A percentile compares a stretch with the other conserved stretches of the same genome.
phyloP scores from a whole-genome alignment of 1,140 invertebrate species.

The Drosophila saltans region DNA sequence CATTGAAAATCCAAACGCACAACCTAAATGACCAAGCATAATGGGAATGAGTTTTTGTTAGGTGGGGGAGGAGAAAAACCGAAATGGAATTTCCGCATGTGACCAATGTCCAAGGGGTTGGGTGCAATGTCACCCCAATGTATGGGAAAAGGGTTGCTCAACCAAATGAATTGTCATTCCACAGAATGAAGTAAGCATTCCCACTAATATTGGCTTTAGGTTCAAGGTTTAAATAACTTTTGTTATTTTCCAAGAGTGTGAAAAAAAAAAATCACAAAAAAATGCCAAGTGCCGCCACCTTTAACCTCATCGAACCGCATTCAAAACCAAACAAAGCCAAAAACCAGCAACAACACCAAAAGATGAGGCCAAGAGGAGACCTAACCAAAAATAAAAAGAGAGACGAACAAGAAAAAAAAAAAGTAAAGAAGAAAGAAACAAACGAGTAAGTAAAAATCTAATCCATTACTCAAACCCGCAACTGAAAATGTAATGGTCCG shows the following conservation, averaged over 20 bases:
- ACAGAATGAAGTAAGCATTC: background rate
- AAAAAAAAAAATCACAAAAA: background rate
- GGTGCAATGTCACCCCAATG: too few relatives aligned
- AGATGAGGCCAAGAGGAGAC: too few relatives aligned
- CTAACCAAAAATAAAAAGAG: background rate
- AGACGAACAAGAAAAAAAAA: background rate
- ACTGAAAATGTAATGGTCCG: constrained; percentile 62
- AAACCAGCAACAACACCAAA: too few relatives aligned
- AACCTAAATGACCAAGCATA: constrained; percentile 1
- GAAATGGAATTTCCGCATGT: background rate
- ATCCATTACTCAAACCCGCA: constrained; percentile 78
- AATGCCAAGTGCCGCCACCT: constrained; percentile 8
- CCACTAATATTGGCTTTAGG: background rate
- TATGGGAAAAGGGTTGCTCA: background rate
- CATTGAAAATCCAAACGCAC: background rate
- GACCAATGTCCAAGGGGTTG: too few relatives aligned
- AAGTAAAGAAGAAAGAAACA: background rate
- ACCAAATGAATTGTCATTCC: background rate
- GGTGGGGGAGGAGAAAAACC: too few relatives aligned
- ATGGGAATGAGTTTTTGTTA: background rate
- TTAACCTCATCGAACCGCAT: constrained; percentile 19
- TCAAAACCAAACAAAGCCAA: too few relatives aligned
- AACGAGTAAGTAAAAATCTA: constrained; percentile 78
- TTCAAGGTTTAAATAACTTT: too few relatives aligned
- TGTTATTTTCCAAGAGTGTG: too few relatives aligned